Percentiles rank a stretch among this genome's conserved stretches.
Conservation (phyloP, 2,888 invertebrate genomes). For the Rotaria sp. region DNA sequence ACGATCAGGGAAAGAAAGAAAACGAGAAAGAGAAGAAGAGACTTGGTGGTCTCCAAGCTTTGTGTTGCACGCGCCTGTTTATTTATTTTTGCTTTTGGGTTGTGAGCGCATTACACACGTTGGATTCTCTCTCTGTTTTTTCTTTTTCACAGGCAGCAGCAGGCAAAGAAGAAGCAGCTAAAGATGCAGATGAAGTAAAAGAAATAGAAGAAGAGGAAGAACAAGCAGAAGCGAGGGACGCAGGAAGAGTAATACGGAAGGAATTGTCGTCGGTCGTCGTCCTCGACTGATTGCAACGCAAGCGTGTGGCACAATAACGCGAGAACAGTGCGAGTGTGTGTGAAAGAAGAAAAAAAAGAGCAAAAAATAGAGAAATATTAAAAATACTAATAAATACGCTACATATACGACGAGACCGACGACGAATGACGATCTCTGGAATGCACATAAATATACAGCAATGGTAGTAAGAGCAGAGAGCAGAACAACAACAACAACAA, state of each 20-base stretch:
- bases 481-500: background rate
- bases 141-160: background rate
- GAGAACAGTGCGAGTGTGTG: background rate
- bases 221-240: background rate
- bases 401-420: slow-evolving; percentile 1
- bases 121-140: background rate
- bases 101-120: background rate
- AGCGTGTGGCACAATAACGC: background rate
- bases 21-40: background rate
- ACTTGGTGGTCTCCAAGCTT: background rate
- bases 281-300: slow-evolving; percentile 6
- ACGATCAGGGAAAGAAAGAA: background rate
- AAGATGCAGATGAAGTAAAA: background rate
- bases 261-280: slow-evolving; percentile 11
- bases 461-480: background rate
- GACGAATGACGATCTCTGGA: background rate
- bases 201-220: background rate
- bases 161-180: background rate
- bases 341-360: slow-evolving; percentile 9
- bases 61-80: slow-evolving; percentile 6
- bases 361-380: slow-evolving; percentile 5
- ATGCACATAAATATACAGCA: background rate
- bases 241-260: background rate
- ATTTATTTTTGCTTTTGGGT: slow-evolving; percentile 7
- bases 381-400: slow-evolving; percentile 7